A percentile compares a stretch with the other conserved stretches of the same genome.
phyloP scores from a whole-genome alignment of 2,888 invertebrate genomes.

The Punctoribates punctum region DNA sequence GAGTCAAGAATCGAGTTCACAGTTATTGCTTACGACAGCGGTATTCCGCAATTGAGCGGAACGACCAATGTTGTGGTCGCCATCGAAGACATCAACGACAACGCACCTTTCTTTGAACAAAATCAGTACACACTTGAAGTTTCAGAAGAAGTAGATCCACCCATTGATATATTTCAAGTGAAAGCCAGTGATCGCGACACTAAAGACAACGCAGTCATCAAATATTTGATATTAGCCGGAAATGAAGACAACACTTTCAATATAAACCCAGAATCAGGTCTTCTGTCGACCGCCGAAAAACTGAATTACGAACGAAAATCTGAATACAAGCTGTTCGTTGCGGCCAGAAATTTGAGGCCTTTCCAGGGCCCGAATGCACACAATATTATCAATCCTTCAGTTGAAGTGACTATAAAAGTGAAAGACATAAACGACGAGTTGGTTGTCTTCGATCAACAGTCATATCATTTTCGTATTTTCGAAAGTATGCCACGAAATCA shows the following conservation, averaged over 20 bases:
- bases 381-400: slow-evolving; percentile 49
- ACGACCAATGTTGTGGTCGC: slow-evolving; percentile 56
- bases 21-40: slow-evolving; percentile 49
- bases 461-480: slow-evolving; percentile 49
- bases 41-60: slow-evolving; percentile 49
- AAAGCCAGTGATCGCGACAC: slow-evolving; percentile 71
- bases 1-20: slow-evolving; percentile 48
- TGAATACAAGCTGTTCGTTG: slow-evolving; percentile 49
- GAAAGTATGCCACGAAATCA: slow-evolving; percentile 49
- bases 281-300: slow-evolving; percentile 48
- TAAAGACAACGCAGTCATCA: slow-evolving; percentile 72
- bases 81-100: slow-evolving; percentile 83
- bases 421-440: slow-evolving; percentile 50
- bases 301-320: slow-evolving; percentile 49
- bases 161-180: slow-evolving; percentile 48
- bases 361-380: slow-evolving; percentile 50
- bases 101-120: slow-evolving; percentile 67
- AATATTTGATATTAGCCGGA: slow-evolving; percentile 58
- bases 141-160: slow-evolving; percentile 49
- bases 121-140: slow-evolving; percentile 48
- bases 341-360: slow-evolving; percentile 49
- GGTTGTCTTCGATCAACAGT: slow-evolving; percentile 49
- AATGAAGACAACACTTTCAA: slow-evolving; percentile 50
- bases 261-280: slow-evolving; percentile 50
- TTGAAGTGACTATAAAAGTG: slow-evolving; percentile 50